Evolutionary conservation across 64 coral and sea anemone species (phyloP), one percentile per base, ranked within the genome.

Genomic region (Dendronephthya gigantea): DNA sequence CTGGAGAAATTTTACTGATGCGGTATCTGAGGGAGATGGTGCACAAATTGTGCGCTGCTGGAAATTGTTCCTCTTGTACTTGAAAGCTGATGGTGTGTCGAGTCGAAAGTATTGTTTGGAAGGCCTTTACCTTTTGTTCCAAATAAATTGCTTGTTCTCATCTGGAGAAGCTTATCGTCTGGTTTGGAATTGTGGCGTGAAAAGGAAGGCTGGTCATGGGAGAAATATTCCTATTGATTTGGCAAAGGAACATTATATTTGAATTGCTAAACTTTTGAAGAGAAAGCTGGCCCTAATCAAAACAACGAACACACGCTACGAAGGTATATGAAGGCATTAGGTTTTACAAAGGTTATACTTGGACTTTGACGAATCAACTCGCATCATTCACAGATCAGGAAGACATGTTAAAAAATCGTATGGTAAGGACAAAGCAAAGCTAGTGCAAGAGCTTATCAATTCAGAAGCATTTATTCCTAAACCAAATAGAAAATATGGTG

Each of bases 171-270:
- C 68, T 30, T 11, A 74, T 74, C 11, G 68, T 74, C 68, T 74
- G 22, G 25, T 74, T 30, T 74, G 68, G 68, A 74, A 74, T 35
- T 12, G 68, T 12, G 31, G 68, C 31, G 68, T 74, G n/a, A 74
- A 74, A 74, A 17, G 68, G n/a, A 74, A 74, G 31, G 31, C n/a
- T 19, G 68, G 68, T 35, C 31, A 30, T 27, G 68, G 68, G 33
- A 29, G 68, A 35, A 74, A 74, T 74, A 74, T 74, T 19, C 68
- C 68, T 25, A 74, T 74, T 74, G 68, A 74, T 74, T 74, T 74
- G 33, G 68, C 68, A 12, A 74, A 25, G 68, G 68, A 74, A 74
- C 68, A 74, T 35, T 74, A 30, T 27, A 74, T 74, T 35, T 29
- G 68, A 13, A 74, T 74, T 74, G 68, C 31, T 13, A 74, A 74